These are phyloP conservation scores for Eupithecia exiguata DNA, from an alignment of 2,888 invertebrate genomes.

Conservation along the genomic window DNA sequence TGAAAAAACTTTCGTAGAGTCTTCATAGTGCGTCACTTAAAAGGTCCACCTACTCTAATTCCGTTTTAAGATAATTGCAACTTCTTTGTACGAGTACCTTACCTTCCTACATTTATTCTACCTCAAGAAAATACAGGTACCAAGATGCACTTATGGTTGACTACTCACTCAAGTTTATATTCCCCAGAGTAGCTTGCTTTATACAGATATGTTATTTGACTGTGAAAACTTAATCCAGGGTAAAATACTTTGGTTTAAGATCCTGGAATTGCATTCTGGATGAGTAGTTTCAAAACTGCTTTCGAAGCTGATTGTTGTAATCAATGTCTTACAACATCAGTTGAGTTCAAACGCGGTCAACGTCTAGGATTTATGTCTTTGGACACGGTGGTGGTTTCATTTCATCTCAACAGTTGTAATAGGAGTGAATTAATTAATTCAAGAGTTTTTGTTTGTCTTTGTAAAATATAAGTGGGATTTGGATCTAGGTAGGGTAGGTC, in stretches of 20 bases:
- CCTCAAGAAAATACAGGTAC: background rate
- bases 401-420: background rate
- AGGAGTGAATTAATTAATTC: background rate
- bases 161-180: background rate
- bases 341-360: constrained; percentile 27
- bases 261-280: background rate
- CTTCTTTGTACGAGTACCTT: background rate
- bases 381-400: background rate
- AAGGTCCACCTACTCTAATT: background rate
- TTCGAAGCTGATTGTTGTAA: background rate
- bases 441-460: background rate
- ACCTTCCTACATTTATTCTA: background rate
- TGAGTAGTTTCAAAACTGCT: background rate
- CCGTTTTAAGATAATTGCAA: background rate
- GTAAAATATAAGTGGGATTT: background rate
- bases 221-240: background rate
- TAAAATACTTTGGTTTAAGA: background rate
- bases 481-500: background rate
- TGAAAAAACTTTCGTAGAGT: background rate
- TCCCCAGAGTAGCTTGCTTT: background rate
- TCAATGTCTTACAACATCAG: constrained; percentile 6
- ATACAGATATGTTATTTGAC: background rate
- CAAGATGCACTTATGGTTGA: background rate
- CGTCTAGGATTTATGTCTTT: constrained; percentile 17
- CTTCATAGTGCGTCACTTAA: background rate